Percentiles rank a stretch among this genome's conserved stretches.
These are phyloP conservation scores for Biston betularia DNA, from an alignment of 2,888 invertebrate genomes.

Conservation along the genomic window DNA sequence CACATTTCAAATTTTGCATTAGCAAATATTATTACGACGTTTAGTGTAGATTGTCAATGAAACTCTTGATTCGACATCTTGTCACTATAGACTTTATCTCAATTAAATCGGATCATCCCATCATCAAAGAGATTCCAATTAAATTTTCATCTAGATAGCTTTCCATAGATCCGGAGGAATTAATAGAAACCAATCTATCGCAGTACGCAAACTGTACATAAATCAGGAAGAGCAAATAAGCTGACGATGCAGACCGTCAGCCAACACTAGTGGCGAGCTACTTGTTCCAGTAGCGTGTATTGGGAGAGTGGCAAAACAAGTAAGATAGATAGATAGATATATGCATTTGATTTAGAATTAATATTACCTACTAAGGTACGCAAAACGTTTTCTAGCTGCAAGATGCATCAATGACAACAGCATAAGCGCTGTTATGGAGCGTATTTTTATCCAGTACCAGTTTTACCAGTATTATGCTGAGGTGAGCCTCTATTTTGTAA, in stretches of 20 bases:
- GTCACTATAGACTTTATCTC: not conserved
- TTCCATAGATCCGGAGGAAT: constrained; percentile 53
- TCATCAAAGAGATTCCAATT: constrained; percentile 17
- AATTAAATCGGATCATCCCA: constrained; percentile 6
- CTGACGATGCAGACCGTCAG: constrained; percentile 50
- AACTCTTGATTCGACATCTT: not conserved
- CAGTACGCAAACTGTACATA: constrained; percentile 52
- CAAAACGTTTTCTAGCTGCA: no score
- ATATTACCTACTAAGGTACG: no score
- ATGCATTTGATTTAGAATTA: no score
- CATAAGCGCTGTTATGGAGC: no score
- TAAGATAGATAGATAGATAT: no score
- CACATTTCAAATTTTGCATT: no score
- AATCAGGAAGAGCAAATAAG: constrained; percentile 63
- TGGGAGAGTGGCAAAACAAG: no score
- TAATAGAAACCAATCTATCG: constrained; percentile 61
- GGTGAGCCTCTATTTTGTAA: no score
- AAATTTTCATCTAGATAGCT: constrained; percentile 52
- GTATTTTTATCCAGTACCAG: no score
- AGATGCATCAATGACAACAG: no score
- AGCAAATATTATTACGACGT: no score
- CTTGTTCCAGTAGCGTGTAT: constrained; percentile 11
- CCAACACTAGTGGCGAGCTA: constrained; percentile 40
- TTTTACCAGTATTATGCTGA: no score
- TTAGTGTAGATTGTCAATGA: not conserved